A percentile compares a stretch with the other conserved stretches of the same genome.
phyloP scores from a whole-genome alignment of 2,888 invertebrate species.

The Oligia fasciuncula region DNA sequence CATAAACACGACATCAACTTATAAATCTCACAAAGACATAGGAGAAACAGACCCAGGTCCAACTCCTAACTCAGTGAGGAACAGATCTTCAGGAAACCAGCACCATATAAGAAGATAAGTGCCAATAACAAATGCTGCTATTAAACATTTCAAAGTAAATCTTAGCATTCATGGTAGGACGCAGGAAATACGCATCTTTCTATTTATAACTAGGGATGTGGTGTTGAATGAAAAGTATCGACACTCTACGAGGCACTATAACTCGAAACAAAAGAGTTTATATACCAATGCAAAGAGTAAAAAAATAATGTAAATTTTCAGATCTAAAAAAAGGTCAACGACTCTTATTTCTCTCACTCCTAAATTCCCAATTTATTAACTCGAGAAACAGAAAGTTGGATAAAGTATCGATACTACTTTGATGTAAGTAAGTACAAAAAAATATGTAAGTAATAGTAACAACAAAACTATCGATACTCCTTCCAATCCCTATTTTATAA shows the following conservation, averaged over 20 bases:
- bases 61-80: slow-evolving; percentile 21
- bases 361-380: not conserved
- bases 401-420: not conserved
- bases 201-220: slow-evolving; percentile 25
- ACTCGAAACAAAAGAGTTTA: not conserved
- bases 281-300: not conserved
- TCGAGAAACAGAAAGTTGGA: too few species aligned
- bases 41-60: not conserved
- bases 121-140: slow-evolving; percentile 42
- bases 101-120: slow-evolving; percentile 40
- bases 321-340: too few species aligned
- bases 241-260: not conserved
- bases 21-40: slow-evolving; percentile 25
- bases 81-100: slow-evolving; percentile 31
- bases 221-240: not conserved
- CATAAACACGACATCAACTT: slow-evolving; percentile 11
- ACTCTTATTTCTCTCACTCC: too few species aligned
- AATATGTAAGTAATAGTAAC: not conserved
- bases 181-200: slow-evolving; percentile 73
- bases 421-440: not conserved
- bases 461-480: slow-evolving; percentile 10
- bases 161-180: slow-evolving; percentile 36
- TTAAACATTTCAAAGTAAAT: slow-evolving; percentile 54
- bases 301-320: not conserved
- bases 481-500: slow-evolving; percentile 69